Conservation (phyloP, 2,888 invertebrate genomes). For the Caenorhabditis sinica region DNA sequence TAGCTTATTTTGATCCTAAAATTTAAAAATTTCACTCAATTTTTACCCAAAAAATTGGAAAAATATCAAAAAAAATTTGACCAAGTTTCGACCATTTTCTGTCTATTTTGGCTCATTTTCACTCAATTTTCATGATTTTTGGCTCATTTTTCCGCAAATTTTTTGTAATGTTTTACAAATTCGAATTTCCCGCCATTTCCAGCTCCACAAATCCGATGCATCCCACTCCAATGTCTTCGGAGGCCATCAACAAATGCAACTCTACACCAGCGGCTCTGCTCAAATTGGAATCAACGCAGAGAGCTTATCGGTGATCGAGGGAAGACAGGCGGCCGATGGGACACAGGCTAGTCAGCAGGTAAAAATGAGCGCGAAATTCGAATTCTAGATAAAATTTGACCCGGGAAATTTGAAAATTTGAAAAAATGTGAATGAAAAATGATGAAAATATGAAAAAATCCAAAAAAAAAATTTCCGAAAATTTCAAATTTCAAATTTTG, state of each 20-base stretch:
- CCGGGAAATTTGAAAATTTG: neutral
- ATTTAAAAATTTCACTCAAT: neutral
- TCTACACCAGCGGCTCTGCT: slow-evolving; percentile 58
- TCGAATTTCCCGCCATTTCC: slow-evolving; percentile 16
- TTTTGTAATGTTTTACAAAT: neutral
- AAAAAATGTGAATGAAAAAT: neutral
- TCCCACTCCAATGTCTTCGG: slow-evolving; percentile 52
- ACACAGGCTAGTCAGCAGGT: slow-evolving; percentile 82
- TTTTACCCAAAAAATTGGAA: neutral
- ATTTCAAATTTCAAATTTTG: slow-evolving; percentile 3
- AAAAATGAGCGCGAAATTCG: neutral
- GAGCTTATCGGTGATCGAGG: slow-evolving; percentile 86
- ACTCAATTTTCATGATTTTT: neutral
- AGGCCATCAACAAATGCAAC: slow-evolving; percentile 51
- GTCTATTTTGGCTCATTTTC: neutral
- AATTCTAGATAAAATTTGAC: neutral
- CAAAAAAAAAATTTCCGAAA: neutral
- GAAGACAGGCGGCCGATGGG: slow-evolving; percentile 82
- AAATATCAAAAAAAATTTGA: neutral
- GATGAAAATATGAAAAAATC: neutral
- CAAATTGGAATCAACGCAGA: slow-evolving; percentile 93
- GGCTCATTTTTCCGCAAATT: neutral
- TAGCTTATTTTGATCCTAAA: neutral
- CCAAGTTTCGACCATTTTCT: neutral
- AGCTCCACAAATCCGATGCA: slow-evolving; percentile 68